A percentile compares a stretch with the other conserved stretches of the same genome.
Conservation (phyloP, 2,888 invertebrate species). For the Amiota minor region DNA sequence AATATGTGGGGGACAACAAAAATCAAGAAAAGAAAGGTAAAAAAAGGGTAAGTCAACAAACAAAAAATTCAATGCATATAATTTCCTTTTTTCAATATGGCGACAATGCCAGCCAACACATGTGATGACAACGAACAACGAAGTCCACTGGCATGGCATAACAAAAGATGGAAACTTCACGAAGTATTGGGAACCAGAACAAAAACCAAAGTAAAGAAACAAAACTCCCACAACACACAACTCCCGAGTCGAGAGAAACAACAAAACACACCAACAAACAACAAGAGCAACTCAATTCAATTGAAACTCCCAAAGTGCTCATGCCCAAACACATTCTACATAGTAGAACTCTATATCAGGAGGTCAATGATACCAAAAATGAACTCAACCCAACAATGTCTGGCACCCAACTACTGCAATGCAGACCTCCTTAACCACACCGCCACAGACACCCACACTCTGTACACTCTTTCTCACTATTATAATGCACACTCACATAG, state of each 20-base stretch:
- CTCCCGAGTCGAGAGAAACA: slow-evolving; percentile 1
- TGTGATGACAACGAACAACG: slow-evolving; percentile 31
- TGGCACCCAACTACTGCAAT: slow-evolving; percentile 32
- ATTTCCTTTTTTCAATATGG: slow-evolving; percentile 47
- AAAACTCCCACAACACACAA: slow-evolving; percentile 29
- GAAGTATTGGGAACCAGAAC: slow-evolving; percentile 39
- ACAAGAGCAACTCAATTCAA: slow-evolving; percentile 18
- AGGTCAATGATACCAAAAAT: slow-evolving; percentile 65
- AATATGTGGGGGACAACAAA: slow-evolving; percentile 53
- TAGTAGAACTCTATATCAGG: slow-evolving; percentile 42
- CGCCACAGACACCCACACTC: not conserved
- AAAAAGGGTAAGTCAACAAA: not conserved
- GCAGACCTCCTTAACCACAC: slow-evolving; percentile 40
- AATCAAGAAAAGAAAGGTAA: slow-evolving; percentile 32
- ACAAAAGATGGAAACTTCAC: slow-evolving; percentile 38
- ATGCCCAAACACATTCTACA: too few species aligned
- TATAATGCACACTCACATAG: slow-evolving; percentile 57
- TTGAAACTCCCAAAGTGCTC: slow-evolving; percentile 35
- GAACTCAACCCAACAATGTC: slow-evolving; percentile 56
- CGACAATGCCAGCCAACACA: slow-evolving; percentile 41
- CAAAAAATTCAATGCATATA: not conserved
- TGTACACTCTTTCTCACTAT: slow-evolving; percentile 46
- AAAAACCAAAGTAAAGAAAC: slow-evolving; percentile 23
- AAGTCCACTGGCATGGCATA: slow-evolving; percentile 27
- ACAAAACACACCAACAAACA: not conserved